Conservation (phyloP, 2,888 invertebrate genomes). For the Blomia tropicalis region DNA sequence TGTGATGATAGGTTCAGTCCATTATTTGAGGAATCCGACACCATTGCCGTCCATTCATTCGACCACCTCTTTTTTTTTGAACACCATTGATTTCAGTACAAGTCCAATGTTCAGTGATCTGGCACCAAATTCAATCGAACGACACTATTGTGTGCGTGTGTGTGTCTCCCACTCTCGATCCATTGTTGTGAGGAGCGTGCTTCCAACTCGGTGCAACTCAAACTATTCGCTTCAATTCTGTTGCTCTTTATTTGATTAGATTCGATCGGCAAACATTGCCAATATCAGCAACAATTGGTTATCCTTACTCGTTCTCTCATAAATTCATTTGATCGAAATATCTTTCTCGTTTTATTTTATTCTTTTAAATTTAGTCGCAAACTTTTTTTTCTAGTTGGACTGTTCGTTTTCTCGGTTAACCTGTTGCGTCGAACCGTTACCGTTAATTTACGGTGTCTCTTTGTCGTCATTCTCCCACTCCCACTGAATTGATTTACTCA, state of each 20-base stretch:
- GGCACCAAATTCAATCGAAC: not conserved
- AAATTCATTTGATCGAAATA: not conserved
- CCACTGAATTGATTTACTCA: no score
- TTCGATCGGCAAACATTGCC: not conserved
- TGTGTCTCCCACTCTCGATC: not conserved
- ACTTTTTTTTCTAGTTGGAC: not conserved
- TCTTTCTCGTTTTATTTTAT: not conserved
- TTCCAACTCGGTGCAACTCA: not conserved
- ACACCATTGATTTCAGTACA: no score
- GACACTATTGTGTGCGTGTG: not conserved
- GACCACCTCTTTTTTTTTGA: no score
- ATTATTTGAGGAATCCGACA: no score
- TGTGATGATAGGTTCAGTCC: no score
- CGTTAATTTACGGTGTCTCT: no score
- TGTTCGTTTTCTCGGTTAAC: not conserved
- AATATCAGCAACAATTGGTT: not conserved
- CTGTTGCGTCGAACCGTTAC: no score
- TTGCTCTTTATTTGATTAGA: not conserved
- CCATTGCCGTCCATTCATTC: no score
- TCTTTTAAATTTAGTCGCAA: not conserved
- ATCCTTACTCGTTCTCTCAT: not conserved
- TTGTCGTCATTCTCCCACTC: no score
- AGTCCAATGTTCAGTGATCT: constrained; percentile 8
- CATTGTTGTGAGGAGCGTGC: not conserved
- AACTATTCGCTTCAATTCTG: not conserved